A percentile compares a stretch with the other conserved stretches of the same genome.
These are phyloP conservation scores for Rousettus leschenaultii DNA, from an alignment of 2,113 vertebrate genomes.

Conservation along the genomic window DNA sequence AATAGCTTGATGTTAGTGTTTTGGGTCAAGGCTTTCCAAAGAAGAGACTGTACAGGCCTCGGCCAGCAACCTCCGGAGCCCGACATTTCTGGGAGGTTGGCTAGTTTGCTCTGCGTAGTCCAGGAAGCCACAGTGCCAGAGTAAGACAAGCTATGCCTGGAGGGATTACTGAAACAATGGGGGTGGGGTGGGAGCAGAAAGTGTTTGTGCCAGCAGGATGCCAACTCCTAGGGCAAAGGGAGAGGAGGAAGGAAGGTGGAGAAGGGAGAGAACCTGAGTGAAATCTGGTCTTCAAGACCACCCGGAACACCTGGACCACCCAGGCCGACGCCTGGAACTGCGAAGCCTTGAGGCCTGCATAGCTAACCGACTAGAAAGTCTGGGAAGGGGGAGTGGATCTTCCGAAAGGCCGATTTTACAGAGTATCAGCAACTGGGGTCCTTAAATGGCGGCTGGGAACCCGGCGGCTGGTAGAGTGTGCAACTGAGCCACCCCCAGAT, in stretches of 20 bases:
- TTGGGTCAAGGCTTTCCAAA: background rate
- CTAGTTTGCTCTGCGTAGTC: background rate
- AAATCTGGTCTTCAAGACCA: conserved; percentile 25
- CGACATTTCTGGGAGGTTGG: background rate
- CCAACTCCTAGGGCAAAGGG: background rate
- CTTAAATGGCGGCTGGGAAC: background rate
- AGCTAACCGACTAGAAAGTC: background rate
- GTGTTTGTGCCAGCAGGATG: background rate
- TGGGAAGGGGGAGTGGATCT: background rate
- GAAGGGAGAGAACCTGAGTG: background rate
- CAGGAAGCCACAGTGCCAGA: background rate
- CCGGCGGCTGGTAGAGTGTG: background rate
- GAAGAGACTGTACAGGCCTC: background rate
- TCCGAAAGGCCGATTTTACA: background rate
- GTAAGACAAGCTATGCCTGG: background rate
- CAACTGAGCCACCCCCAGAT: background rate
- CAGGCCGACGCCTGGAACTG: conserved; percentile 27
- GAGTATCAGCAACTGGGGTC: background rate
- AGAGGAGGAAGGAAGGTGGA: background rate
- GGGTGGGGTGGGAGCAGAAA: background rate
- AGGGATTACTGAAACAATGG: background rate
- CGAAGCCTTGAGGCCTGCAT: background rate
- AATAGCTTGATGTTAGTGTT: background rate
- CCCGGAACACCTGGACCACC: conserved; percentile 69
- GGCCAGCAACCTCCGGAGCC: background rate